Conservation (phyloP, 1,140 invertebrate species). For the Lepidurus packardi region DNA sequence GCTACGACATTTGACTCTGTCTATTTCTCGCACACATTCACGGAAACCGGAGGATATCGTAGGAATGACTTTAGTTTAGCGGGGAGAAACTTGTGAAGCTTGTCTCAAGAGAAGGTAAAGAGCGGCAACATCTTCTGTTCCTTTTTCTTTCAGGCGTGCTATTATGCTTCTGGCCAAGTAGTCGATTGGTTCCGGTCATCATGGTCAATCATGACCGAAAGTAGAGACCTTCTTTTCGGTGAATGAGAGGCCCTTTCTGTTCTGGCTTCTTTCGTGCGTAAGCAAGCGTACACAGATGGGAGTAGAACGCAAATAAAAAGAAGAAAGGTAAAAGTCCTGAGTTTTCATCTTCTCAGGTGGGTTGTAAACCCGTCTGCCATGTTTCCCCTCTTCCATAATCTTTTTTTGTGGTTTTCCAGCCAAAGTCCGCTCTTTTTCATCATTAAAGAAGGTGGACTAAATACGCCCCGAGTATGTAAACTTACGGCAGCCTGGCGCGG, state of each 20-base stretch:
- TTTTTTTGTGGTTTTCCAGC: background rate
- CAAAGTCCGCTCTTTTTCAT: background rate
- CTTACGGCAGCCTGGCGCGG: background rate
- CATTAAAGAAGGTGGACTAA: background rate
- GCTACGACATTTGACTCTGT: background rate
- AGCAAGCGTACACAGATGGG: background rate
- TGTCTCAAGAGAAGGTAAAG: background rate
- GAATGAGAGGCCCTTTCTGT: background rate
- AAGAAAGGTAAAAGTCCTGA: background rate
- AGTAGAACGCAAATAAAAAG: background rate
- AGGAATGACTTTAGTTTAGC: background rate
- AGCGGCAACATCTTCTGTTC: background rate
- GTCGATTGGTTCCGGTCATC: background rate
- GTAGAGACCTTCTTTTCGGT: background rate
- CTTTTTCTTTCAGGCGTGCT: background rate
- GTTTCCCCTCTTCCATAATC: background rate
- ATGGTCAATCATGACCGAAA: background rate
- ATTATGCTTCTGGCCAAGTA: conserved; percentile 3
- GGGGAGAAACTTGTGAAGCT: background rate
- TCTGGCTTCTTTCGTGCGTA: background rate
- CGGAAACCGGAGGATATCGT: background rate
- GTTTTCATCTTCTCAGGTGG: too few species aligned
- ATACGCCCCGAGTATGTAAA: background rate
- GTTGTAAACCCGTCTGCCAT: background rate
- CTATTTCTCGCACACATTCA: background rate